Evolutionary conservation across 2,113 vertebrate genomes (phyloP), one percentile per base, ranked within the genome.

Genomic region (Tretioscincus oriximinensis): DNA sequence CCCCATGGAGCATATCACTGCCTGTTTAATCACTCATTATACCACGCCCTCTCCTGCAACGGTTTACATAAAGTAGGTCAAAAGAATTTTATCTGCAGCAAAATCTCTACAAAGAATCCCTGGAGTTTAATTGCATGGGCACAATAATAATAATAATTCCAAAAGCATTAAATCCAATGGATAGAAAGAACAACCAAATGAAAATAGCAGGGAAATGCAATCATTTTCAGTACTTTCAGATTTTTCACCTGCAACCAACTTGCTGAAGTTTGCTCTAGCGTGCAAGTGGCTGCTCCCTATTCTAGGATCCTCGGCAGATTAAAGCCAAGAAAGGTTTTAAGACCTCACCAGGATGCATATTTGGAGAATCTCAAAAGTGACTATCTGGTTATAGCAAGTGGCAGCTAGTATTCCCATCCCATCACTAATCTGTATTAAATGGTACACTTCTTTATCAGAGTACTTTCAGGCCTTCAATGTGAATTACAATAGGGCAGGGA

Each of bases 11-110:
- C 51, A 66, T 9, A 41, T 20, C 60, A 54, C 73, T 68, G 51
- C 65, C 35, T 81, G 65, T 76, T 81, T 68, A 49, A 69, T 81
- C 65, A 76, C 41, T 47, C 65, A 67, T 54, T 11, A 6, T 47
- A 6, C 51, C 80, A 70, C 65, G 70, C 73, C 65, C 41, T 29
- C n/a, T 61, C 35, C 20, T 76, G 35, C 54, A 81, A 22, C 16
- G 1, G 20, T 81, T 60, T 69, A 20, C 16, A 9, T 63, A 76
- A 81, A 76, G 26, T 18, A 9, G 31, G 35, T 61, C 67, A 61
- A 45, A 79, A 54, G 49, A 77, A 66, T 51, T n/a, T 45, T 60
- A 51, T 41, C 29, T 26, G 61, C 9, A 16, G 54, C 31, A 24
- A 70, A 60, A 28, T 69, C 21, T 51, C 16, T 18, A 26, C 70